Base-by-base conservation (phyloP, 2,888 invertebrate species). In the Chloroclystis v-ata region DNA sequence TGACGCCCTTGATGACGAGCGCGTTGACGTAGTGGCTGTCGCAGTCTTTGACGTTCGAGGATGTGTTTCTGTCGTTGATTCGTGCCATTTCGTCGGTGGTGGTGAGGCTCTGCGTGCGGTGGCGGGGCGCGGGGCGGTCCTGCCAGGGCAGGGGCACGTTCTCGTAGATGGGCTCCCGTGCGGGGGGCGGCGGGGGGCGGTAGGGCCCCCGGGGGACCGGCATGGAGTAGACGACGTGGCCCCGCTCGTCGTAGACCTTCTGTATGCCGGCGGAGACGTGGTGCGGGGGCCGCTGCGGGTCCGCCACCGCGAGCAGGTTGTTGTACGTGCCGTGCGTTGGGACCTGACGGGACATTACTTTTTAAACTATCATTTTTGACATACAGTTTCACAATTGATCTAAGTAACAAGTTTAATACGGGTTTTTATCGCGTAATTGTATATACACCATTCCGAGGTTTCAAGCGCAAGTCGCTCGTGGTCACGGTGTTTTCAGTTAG, bases 111-210 rank as follows among this genome's bases (percentile, higher is more conserved):
- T 92, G 92, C 2, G 93, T 92, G 26, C 91, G 74, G 37, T 84
- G 80, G n/a, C 87, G 63, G 66, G 75, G 49, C 0, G 57, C 75
- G 0, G 65, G 52, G 28, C 69, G 83, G 52, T 67, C 78, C 33
- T 89, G 56, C 91, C 92, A 92, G 0, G 93, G 92, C 20, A 93
- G 69, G 0, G 94, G 94, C 5, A 95, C 93, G 71, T 95, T 95
- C 66, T 95, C 94, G 71, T 95, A 95, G 54, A 95, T 95, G 0
- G 95, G 95, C 67, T 95, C 95, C 9, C 91, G 86, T 0, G 90
- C 78, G 47, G 92, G 53, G 55, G 92, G 79, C 58, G 90, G 55
- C 64, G 90, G 78, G 44, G 80, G 68, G 43, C 80, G 82, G 47
- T 83, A 87, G 4, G 85, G 82, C 49, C 82, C 54, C 54, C 83